Base-by-base conservation (phyloP, 2,113 vertebrate genomes). In the Camarhynchus parvulus region DNA sequence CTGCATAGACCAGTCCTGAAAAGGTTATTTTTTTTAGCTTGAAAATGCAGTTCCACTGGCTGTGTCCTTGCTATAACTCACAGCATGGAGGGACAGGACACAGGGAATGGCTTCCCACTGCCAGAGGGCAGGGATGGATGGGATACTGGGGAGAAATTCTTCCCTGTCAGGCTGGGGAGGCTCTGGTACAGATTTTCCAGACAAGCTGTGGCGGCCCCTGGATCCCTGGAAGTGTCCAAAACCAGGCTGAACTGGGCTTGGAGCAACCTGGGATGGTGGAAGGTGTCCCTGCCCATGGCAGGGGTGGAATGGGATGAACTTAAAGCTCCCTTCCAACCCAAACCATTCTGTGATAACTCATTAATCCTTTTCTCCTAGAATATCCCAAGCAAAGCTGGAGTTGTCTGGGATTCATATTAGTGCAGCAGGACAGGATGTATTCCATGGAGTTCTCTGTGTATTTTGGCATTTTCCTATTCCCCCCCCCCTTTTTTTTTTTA, bases 401-500 rank as follows among this genome's bases (percentile, higher is more conserved):
- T 13, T 83, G 42, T 30, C 56, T 63, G 92, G 92, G 88, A 56
- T 92, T 83, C 2, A 0, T 56, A 27, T 61, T 47, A 79, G 52
- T 82, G 56, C 47, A 33, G 33, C 82, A 72, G 79, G 52, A 55
- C 89, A 85, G 82, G 94, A 90, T 91, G 83, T 53, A n/a, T 76
- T 83, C 78, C 75, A 19, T 10, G 25, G 76, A 93, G 46, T 17
- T 91, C 42, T 88, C 23, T 46, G 55, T 67, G 28, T 91, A 69
- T 95, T 93, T 95, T 95, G 89, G 37, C 79, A 53, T 94, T 95
- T 95, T 73, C 68, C 89, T 77, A 11, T 77, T 39, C 1, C 17
- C 20, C 37, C 37, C 10, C 28, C 9, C 1, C 3, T 8, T 44
- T n/a, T 42, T 52, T 94, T 33, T 8, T 64, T 39, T 7, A 9